These are phyloP conservation scores for Ectemnius continuus DNA, from an alignment of 2,888 invertebrate species.

Conservation along the genomic window DNA sequence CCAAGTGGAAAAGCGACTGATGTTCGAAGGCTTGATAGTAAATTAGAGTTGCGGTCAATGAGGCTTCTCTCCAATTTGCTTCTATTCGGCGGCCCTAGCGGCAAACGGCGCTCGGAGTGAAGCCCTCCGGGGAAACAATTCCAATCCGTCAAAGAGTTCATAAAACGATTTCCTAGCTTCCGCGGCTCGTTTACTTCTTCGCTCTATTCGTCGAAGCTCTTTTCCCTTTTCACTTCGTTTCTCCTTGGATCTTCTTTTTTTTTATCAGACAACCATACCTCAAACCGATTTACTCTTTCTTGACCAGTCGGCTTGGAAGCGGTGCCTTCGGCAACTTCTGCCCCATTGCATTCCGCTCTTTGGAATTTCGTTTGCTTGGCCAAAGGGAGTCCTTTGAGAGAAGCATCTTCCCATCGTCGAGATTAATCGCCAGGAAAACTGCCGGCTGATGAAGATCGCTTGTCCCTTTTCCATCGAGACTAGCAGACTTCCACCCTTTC, in stretches of 20 bases:
- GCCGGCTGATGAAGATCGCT: constrained; percentile 53
- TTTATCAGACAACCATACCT: constrained; percentile 16
- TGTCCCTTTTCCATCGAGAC: constrained; percentile 44
- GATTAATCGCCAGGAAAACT: constrained; percentile 56
- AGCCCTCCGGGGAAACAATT: constrained; percentile 66
- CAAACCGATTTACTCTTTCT: constrained; percentile 2
- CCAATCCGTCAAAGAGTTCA: constrained; percentile 67
- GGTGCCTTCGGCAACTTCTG: constrained; percentile 34
- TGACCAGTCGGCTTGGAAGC: not conserved
- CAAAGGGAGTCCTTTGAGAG: constrained; percentile 46
- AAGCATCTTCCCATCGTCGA: constrained; percentile 46
- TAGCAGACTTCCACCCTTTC: not conserved
- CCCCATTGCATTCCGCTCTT: constrained; percentile 2
- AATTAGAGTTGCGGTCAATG: constrained; percentile 58
- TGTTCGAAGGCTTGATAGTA: constrained; percentile 14
- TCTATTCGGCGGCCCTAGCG: constrained; percentile 34
- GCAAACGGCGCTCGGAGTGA: constrained; percentile 48
- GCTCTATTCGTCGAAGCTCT: not conserved
- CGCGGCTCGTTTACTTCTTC: constrained; percentile 55
- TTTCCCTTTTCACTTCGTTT: not conserved
- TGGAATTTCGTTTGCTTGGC: constrained; percentile 22
- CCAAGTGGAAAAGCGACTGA: constrained; percentile 9
- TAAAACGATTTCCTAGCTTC: constrained; percentile 71
- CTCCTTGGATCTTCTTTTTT: constrained; percentile 12
- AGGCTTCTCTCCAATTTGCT: constrained; percentile 66